Evolutionary conservation across 2,888 invertebrate species (phyloP).

Genomic region (Nomada fabriciana): DNA sequence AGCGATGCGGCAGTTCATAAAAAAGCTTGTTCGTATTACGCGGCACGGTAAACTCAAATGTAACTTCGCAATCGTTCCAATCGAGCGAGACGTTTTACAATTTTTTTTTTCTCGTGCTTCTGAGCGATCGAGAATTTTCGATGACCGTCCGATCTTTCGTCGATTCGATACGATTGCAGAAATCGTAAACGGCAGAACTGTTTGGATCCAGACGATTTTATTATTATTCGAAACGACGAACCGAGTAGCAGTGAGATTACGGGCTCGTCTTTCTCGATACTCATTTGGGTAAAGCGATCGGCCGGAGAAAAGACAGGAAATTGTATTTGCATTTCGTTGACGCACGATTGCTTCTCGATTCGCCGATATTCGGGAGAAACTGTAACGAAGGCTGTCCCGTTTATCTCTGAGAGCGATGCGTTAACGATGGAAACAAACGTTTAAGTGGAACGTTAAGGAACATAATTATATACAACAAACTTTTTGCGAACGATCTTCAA

Average conservation of each 20-base stretch:
- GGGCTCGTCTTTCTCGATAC: background rate
- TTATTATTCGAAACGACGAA: constrained; percentile 13
- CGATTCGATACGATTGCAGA: background rate
- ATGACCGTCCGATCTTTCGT: background rate
- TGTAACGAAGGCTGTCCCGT: no score
- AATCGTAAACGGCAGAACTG: constrained; percentile 18
- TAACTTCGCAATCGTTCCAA: constrained; percentile 2
- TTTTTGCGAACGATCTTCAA: no score
- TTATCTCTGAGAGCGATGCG: no score
- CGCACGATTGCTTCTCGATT: background rate
- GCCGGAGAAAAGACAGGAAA: constrained; percentile 6
- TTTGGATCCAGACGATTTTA: constrained; percentile 14
- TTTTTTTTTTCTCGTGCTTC: background rate
- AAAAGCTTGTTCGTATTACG: constrained; percentile 36
- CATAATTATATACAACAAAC: no score
- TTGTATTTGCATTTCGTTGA: constrained; percentile 3
- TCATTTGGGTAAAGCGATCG: background rate
- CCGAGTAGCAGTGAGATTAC: background rate
- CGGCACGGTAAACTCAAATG: constrained; percentile 8
- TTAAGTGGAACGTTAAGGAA: no score
- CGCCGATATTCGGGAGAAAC: background rate
- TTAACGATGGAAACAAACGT: no score
- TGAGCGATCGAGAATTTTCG: constrained; percentile 38
- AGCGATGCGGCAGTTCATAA: constrained; percentile 34
- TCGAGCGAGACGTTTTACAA: background rate